Conservation (phyloP, 2,888 invertebrate genomes). For the Tetropium fuscum region DNA sequence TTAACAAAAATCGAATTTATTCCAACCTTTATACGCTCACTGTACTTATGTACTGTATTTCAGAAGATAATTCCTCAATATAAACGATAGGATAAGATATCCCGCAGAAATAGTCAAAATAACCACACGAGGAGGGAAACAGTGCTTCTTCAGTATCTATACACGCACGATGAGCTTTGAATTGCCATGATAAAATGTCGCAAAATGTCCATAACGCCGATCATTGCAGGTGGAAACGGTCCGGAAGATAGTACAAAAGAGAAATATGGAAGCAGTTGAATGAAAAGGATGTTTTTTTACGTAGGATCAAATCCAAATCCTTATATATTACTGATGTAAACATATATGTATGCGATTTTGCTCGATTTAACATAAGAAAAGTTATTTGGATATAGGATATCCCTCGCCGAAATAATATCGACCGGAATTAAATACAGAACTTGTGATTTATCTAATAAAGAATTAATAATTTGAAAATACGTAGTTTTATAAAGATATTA, state of each 20-base stretch:
- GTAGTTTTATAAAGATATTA: too few relatives aligned
- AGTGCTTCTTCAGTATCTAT: slow-evolving; percentile 55
- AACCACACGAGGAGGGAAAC: slow-evolving; percentile 14
- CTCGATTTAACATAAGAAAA: slow-evolving; percentile 10
- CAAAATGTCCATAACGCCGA: slow-evolving; percentile 62
- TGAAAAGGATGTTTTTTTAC: slow-evolving; percentile 47
- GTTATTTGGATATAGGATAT: background rate
- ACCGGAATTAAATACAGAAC: background rate
- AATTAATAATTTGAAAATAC: too few relatives aligned
- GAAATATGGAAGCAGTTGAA: slow-evolving; percentile 59
- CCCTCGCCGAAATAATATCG: background rate
- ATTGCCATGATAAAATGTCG: slow-evolving; percentile 65
- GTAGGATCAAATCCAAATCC: slow-evolving; percentile 16
- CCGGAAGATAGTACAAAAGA: slow-evolving; percentile 65
- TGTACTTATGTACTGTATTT: background rate
- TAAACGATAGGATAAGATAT: slow-evolving; percentile 2
- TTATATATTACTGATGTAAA: slow-evolving; percentile 11
- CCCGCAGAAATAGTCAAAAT: slow-evolving; percentile 17
- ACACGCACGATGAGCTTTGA: slow-evolving; percentile 65
- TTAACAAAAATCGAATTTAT: too few relatives aligned
- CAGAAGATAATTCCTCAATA: background rate
- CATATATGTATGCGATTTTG: slow-evolving; percentile 6
- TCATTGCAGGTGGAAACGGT: slow-evolving; percentile 66
- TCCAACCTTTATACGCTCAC: background rate
- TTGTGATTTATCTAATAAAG: background rate